phyloP scores from a whole-genome alignment of 2,113 vertebrate species.

The Esox niger region DNA sequence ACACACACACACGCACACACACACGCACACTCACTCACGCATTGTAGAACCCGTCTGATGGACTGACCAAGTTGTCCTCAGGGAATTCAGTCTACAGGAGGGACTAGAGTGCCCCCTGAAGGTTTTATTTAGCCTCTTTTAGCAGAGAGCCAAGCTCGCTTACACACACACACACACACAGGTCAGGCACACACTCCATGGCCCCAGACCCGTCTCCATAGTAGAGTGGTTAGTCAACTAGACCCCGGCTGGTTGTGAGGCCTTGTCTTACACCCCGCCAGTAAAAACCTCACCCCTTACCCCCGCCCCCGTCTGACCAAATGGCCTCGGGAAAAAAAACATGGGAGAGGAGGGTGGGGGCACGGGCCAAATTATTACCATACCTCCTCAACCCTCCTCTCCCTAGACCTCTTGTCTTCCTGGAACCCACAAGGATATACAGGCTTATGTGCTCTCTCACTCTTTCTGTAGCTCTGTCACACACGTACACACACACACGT shows the following conservation, averaged over 20 bases:
- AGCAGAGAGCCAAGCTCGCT: background rate
- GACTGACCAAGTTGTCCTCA: background rate
- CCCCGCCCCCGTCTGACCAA: constrained; percentile 49
- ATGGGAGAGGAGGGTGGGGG: constrained; percentile 23
- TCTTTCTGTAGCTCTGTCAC: too few species aligned
- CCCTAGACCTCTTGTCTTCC: constrained; percentile 24
- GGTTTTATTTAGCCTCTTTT: constrained; percentile 24
- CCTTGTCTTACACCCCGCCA: constrained; percentile 56
- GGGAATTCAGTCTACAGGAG: background rate
- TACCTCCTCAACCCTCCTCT: constrained; percentile 49
- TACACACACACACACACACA: background rate
- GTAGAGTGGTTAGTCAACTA: constrained; percentile 58
- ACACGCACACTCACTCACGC: constrained; percentile 14
- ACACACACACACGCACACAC: constrained; percentile 28
- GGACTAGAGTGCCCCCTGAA: constrained; percentile 67
- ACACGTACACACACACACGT: too few species aligned
- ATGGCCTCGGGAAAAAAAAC: constrained; percentile 49
- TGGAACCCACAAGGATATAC: constrained; percentile 42
- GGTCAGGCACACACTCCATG: constrained; percentile 21
- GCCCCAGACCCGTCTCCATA: constrained; percentile 16
- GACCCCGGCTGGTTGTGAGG: constrained; percentile 48
- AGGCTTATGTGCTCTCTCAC: constrained; percentile 14
- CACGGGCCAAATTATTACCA: constrained; percentile 63
- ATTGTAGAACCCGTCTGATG: background rate
- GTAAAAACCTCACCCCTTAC: constrained; percentile 50